Percentiles rank a stretch among this genome's conserved stretches.
phyloP scores from a whole-genome alignment of 2,113 vertebrate genomes.

The Podarcis muralis region DNA sequence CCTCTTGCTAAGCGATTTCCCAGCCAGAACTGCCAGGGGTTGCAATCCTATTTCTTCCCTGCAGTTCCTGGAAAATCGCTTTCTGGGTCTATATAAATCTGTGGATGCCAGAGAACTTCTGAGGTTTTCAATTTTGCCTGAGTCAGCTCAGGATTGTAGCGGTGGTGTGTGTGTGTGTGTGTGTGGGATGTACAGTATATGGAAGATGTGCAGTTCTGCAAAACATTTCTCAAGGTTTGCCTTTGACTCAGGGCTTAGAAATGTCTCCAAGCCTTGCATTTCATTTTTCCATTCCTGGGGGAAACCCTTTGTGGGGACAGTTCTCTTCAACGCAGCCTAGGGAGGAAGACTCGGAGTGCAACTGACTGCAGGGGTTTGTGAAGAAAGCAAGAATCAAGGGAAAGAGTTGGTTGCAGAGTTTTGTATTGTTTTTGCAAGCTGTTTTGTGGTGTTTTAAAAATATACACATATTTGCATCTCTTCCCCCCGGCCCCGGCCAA shows the following conservation, averaged over 20 bases:
- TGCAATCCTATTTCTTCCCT: not conserved
- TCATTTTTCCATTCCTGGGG: not conserved
- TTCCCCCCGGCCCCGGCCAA: not conserved
- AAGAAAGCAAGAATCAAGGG: not conserved
- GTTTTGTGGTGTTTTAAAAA: not conserved
- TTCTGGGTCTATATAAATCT: not conserved
- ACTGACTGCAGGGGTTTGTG: too few relatives aligned
- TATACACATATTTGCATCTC: not conserved
- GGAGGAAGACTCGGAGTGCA: not conserved
- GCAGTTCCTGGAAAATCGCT: conserved; percentile 21
- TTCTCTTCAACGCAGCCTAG: not conserved
- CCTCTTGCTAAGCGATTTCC: not conserved
- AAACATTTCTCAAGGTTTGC: not conserved
- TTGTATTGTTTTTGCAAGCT: not conserved
- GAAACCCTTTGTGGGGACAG: not conserved
- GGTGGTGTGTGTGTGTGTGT: too few relatives aligned
- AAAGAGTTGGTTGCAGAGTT: too few relatives aligned
- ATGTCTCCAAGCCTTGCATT: not conserved
- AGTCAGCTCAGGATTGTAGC: not conserved
- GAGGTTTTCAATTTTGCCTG: conserved; percentile 12
- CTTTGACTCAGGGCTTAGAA: not conserved
- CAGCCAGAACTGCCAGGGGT: not conserved
- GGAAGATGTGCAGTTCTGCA: not conserved
- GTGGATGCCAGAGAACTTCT: not conserved
- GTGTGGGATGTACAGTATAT: not conserved